These are phyloP conservation scores for Baccha elongata DNA, from an alignment of 2,888 invertebrate species.

Conservation along the genomic window DNA sequence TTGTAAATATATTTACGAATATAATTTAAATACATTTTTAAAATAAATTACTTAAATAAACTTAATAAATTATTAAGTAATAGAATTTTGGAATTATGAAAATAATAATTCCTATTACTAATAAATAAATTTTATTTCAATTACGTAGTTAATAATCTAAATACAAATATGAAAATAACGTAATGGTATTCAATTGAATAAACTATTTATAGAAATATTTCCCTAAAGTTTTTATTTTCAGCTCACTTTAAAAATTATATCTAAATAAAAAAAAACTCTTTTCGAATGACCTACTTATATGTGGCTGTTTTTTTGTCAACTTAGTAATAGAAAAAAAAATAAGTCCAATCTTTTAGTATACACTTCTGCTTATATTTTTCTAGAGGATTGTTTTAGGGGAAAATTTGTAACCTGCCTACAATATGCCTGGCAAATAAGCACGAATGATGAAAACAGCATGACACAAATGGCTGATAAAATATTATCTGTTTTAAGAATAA, in stretches of 20 bases:
- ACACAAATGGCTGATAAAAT: not conserved
- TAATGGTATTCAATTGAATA: not conserved
- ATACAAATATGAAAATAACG: not conserved
- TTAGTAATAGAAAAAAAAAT: not conserved
- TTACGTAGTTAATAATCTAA: not conserved
- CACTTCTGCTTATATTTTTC: not conserved
- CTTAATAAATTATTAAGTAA: too few species aligned
- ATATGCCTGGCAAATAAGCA: not conserved
- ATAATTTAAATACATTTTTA: too few species aligned
- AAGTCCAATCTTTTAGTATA: not conserved
- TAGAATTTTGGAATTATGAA: too few species aligned
- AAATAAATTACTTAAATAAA: too few species aligned
- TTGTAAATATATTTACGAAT: too few species aligned
- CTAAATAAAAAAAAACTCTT: not conserved
- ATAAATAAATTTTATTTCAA: too few species aligned
- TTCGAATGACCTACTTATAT: not conserved
- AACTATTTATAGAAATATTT: not conserved
- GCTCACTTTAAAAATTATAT: too few species aligned
- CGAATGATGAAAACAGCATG: not conserved
- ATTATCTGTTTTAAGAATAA: too few species aligned
- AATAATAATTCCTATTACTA: too few species aligned
- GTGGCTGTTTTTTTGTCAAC: not conserved
- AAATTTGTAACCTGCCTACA: not conserved
- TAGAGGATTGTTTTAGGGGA: not conserved
- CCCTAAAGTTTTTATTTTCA: not conserved